A percentile compares a stretch with the other conserved stretches of the same genome.
These are phyloP conservation scores for Caiman crocodilus DNA, from an alignment of 2,797 vertebrate genomes.

Conservation along the genomic window DNA sequence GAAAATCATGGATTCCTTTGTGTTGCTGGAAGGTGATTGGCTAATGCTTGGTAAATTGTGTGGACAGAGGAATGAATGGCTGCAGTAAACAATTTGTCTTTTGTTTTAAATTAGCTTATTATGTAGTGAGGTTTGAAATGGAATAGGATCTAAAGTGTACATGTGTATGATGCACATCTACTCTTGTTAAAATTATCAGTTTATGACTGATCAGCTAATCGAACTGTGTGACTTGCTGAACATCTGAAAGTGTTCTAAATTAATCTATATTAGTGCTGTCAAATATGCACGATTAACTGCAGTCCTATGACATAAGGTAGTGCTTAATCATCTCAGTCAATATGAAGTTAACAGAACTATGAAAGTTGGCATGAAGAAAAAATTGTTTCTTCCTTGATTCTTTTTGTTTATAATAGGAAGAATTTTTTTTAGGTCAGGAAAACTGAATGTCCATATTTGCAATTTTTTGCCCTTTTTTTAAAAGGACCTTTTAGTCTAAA, in stretches of 20 bases:
- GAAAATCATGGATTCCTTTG: neutral
- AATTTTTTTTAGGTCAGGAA: too few species aligned
- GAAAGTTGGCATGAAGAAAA: too few species aligned
- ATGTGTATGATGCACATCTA: neutral
- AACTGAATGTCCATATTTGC: too few species aligned
- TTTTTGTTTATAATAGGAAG: too few species aligned
- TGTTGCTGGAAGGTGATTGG: rapidly evolving
- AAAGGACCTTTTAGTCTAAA: too few species aligned
- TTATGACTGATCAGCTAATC: constrained; percentile 1
- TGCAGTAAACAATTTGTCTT: neutral
- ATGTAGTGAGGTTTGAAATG: neutral
- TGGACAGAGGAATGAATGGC: neutral
- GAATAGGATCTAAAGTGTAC: neutral
- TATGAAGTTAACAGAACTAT: neutral
- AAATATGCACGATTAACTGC: neutral
- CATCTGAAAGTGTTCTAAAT: constrained; percentile 6
- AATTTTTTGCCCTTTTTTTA: too few species aligned
- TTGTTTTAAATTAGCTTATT: neutral
- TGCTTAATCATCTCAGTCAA: constrained; percentile 1
- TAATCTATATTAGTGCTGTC: neutral
- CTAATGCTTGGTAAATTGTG: neutral
- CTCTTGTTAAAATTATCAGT: neutral
- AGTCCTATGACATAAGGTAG: constrained; percentile 13
- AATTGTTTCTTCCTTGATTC: too few species aligned
- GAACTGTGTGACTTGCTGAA: neutral